Evolutionary conservation across 2,797 vertebrate species (phyloP), one percentile per base, ranked within the genome.

Genomic region (Cyclopterus lumpus): DNA sequence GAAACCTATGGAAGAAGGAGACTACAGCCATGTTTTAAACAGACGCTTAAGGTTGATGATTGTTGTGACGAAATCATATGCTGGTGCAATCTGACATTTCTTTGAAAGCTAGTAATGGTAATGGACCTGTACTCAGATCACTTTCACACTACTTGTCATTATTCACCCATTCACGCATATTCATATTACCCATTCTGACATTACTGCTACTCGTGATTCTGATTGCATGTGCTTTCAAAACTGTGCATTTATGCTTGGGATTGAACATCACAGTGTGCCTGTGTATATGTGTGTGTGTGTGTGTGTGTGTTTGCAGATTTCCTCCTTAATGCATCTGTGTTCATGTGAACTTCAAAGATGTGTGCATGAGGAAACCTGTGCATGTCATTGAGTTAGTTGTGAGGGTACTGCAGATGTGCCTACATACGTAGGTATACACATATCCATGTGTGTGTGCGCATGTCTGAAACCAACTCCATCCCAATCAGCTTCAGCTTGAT

Each of bases 401-500:
- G 8, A 58, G 46, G 11, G 22, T 55, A 44, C 18, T 16, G 66
- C 26, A 73, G 38, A 69, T 72, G 49, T 22, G 20, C 10, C 30
- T 74, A 26, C n/a, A n/a, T n/a, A n/a, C n/a, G n/a, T 64, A 44
- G 75, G 64, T 61, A 61, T 67, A 60, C 74, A 2, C 4, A 1
- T 67, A 60, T 72, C 2, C 4, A 1, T 40, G 6, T 63, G 48
- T 15, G 28, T 57, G 58, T 54, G 36, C 2, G 30, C 58, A 42
- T 57, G 72, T 65, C 72, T 54, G 66, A 48, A 79, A 28, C 49
- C 36, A 61, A 71, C 61, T 81, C 72, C 28, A 63, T 73, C 49
- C 68, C 62, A 80, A 74, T 91, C 83, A 77, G 67, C 67, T 80
- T 72, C 55, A 69, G 80, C 79, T 83, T 85, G 84, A 89, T 87